Percentiles rank a stretch among this genome's conserved stretches.
Evolutionary conservation across 2,888 invertebrate genomes (phyloP).

Genomic region (Polymixis flavicincta): DNA sequence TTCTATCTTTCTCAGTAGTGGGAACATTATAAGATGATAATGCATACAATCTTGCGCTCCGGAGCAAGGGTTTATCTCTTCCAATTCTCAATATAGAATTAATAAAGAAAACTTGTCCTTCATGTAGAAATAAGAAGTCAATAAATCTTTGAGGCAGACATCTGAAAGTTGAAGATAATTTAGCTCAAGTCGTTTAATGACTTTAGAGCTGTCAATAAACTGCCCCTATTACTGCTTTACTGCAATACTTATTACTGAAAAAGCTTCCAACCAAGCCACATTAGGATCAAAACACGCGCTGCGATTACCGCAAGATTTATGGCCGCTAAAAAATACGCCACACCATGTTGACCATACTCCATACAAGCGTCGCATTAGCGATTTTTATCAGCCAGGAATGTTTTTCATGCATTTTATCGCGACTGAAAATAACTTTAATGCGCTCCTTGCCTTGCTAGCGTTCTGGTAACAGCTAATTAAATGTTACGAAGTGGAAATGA

Average conservation of each 20-base stretch:
- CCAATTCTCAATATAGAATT: conserved; percentile 1
- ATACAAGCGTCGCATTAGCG: conserved; percentile 47
- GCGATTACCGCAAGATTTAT: conserved; percentile 46
- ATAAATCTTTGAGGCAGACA: conserved; percentile 28
- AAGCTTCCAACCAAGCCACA: conserved; percentile 29
- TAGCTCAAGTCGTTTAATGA: conserved; percentile 17
- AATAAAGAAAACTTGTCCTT: conserved; percentile 33
- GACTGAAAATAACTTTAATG: conserved; percentile 59
- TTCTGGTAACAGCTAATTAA: conserved; percentile 53
- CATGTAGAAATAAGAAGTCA: too few species aligned
- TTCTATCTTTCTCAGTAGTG: too few species aligned
- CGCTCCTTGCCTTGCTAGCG: conserved; percentile 22
- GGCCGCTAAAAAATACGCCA: conserved; percentile 39
- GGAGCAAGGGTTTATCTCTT: neutral
- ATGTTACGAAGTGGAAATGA: conserved; percentile 38
- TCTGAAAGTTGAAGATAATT: conserved; percentile 22
- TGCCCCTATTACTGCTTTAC: conserved; percentile 8
- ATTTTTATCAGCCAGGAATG: conserved; percentile 46
- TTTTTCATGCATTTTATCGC: conserved; percentile 47
- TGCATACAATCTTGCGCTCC: neutral
- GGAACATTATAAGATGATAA: too few species aligned
- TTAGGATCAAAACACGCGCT: conserved; percentile 26
- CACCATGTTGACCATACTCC: conserved; percentile 14
- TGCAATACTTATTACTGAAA: conserved; percentile 40
- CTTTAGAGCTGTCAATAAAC: conserved; percentile 35